These are phyloP conservation scores for Sylvilagus floridanus DNA, from an alignment of 2,797 vertebrate species.

Conservation along the genomic window DNA sequence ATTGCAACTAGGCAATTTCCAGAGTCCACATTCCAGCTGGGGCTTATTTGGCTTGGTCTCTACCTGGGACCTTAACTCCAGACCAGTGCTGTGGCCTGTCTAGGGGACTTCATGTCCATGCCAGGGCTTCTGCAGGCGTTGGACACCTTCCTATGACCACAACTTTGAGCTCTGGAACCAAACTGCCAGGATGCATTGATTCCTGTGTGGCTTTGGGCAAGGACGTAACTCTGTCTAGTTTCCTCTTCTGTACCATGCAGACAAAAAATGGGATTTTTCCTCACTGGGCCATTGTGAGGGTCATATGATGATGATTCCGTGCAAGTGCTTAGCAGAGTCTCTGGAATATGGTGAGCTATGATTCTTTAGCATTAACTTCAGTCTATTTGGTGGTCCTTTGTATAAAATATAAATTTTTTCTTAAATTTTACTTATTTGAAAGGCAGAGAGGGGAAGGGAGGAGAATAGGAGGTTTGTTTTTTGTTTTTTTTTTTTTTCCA, in stretches of 20 bases:
- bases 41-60: background rate
- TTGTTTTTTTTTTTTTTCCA: too few species aligned
- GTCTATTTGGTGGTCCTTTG: background rate
- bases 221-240: background rate
- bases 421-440: too few species aligned
- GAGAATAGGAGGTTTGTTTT: too few species aligned
- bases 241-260: conserved; percentile 1
- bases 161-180: background rate
- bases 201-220: background rate
- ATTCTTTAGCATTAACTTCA: background rate
- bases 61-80: background rate
- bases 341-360: background rate
- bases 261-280: background rate
- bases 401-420: background rate
- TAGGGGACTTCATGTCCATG: background rate
- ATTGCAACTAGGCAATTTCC: background rate
- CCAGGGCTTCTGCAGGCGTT: background rate
- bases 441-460: too few species aligned
- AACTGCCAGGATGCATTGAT: background rate
- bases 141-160: background rate
- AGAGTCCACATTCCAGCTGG: background rate
- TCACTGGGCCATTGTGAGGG: background rate
- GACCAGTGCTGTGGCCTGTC: background rate
- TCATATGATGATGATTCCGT: background rate
- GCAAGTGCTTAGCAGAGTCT: background rate